Percentiles rank a stretch among this genome's conserved stretches.
Conservation (phyloP, 2,113 vertebrate species). For the Podiceps cristatus region DNA sequence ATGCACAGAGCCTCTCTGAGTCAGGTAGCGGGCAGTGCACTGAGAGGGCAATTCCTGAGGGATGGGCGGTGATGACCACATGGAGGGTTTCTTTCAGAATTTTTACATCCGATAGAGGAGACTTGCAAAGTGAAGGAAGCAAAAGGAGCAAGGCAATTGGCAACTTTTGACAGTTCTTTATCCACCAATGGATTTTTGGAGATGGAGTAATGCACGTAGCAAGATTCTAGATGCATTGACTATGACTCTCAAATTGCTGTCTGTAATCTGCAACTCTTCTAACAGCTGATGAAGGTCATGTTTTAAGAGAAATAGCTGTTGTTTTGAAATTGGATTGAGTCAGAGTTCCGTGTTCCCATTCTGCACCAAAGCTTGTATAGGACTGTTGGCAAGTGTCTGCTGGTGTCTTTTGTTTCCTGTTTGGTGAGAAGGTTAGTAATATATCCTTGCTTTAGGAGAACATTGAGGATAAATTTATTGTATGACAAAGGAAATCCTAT, state of each 20-base stretch:
- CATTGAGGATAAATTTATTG: not conserved
- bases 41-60: not conserved
- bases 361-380: rapidly evolving
- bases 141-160: not conserved
- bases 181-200: not conserved
- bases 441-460: not conserved
- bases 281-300: not conserved
- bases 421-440: not conserved
- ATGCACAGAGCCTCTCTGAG: rapidly evolving
- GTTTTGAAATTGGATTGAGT: not conserved
- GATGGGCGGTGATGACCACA: rapidly evolving
- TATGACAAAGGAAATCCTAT: not conserved
- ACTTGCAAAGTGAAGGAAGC: not conserved
- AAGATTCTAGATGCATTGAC: not conserved
- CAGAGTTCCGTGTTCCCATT: not conserved
- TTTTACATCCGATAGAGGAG: not conserved
- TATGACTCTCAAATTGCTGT: not conserved
- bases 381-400: not conserved
- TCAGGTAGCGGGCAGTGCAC: rapidly evolving
- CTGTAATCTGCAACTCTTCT: not conserved
- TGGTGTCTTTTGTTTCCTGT: not conserved
- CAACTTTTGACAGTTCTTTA: not conserved
- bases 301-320: not conserved
- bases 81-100: not conserved
- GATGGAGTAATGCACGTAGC: not conserved